Evolutionary conservation across 2,888 invertebrate genomes (phyloP).

Genomic region (Mesoligia furuncula): DNA sequence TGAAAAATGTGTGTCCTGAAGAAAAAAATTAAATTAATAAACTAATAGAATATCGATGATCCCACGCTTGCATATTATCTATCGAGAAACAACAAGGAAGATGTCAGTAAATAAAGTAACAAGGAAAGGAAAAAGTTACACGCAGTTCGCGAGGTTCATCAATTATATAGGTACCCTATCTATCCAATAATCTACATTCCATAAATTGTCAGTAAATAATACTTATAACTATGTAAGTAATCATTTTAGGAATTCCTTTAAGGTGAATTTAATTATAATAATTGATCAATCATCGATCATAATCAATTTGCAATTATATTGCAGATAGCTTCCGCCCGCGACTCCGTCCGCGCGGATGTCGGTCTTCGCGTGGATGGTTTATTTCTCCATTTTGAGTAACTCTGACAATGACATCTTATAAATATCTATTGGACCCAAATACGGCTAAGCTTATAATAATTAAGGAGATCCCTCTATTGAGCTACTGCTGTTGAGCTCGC

Average conservation of each 20-base stretch:
- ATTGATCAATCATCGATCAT: conserved; percentile 27
- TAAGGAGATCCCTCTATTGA: too few relatives aligned
- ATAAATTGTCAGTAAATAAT: not conserved
- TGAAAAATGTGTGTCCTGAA: conserved; percentile 93
- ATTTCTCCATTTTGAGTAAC: too few relatives aligned
- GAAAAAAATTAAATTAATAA: conserved; percentile 56
- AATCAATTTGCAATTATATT: conserved; percentile 31
- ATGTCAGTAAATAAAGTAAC: not conserved
- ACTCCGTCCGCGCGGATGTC: too few relatives aligned
- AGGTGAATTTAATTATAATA: conserved; percentile 25
- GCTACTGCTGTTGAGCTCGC: too few relatives aligned
- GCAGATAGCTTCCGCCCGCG: too few relatives aligned
- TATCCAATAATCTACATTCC: not conserved
- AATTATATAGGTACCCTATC: too few relatives aligned
- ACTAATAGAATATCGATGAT: not conserved
- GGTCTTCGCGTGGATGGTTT: too few relatives aligned
- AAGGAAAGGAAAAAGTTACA: not conserved
- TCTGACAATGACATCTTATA: too few relatives aligned
- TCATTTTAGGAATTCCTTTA: not conserved
- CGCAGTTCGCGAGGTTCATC: not conserved
- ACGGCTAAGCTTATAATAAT: too few relatives aligned
- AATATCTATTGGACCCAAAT: too few relatives aligned
- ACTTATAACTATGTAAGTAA: not conserved
- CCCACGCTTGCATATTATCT: not conserved
- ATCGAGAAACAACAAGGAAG: not conserved